Conservation (phyloP, 2,113 vertebrate species). For the Hyla sarda region DNA sequence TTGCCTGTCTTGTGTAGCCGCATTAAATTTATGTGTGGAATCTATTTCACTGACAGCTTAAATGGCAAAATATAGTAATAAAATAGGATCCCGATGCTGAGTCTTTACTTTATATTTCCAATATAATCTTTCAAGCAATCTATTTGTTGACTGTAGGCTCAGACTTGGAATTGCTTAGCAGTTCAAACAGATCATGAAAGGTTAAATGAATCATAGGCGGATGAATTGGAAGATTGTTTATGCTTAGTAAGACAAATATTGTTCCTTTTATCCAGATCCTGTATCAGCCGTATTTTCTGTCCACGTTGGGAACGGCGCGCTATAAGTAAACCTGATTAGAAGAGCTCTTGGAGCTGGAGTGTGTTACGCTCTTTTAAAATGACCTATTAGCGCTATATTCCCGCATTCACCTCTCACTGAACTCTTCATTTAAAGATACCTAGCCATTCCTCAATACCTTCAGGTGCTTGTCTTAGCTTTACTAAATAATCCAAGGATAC, state of each 20-base stretch:
- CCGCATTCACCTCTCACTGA: slow-evolving; percentile 36
- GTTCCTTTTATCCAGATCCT: slow-evolving; percentile 18
- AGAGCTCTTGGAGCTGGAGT: neutral
- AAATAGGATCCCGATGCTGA: neutral
- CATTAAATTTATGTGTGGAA: neutral
- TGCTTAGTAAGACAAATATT: slow-evolving; percentile 37
- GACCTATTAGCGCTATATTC: slow-evolving; percentile 27
- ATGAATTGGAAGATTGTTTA: slow-evolving; percentile 39
- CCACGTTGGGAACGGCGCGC: neutral
- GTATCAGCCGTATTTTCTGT: slow-evolving; percentile 18
- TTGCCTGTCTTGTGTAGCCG: neutral
- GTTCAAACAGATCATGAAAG: slow-evolving; percentile 39
- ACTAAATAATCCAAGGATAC: slow-evolving; percentile 16
- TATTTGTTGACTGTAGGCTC: slow-evolving; percentile 24
- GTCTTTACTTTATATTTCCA: slow-evolving; percentile 18
- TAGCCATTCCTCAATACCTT: slow-evolving; percentile 21
- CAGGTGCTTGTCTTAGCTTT: slow-evolving; percentile 16
- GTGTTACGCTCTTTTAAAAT: slow-evolving; percentile 29
- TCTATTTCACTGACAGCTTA: neutral
- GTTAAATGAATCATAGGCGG: slow-evolving; percentile 37
- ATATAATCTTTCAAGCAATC: slow-evolving; percentile 20
- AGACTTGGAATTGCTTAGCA: slow-evolving; percentile 23
- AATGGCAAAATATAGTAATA: neutral
- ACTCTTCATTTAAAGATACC: slow-evolving; percentile 19
- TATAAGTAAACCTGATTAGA: slow-evolving; percentile 37